Evolutionary conservation across 2,113 vertebrate species (phyloP).

Genomic region (Ptychochromis oligacanthus): DNA sequence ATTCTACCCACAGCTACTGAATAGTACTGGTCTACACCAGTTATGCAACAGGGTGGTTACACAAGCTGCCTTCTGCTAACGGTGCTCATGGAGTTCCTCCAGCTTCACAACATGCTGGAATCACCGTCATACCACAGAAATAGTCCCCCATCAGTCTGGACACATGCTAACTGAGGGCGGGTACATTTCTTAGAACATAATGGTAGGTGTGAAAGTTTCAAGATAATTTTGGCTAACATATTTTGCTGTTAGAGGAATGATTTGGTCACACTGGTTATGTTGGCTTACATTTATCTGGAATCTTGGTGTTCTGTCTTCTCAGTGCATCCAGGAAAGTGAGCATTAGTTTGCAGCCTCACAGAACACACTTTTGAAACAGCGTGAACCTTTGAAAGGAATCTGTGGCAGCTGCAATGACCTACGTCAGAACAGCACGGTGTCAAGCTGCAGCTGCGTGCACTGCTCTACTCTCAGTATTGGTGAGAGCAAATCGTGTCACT

Average conservation of each 20-base stretch:
- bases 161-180: not conserved
- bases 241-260: not conserved
- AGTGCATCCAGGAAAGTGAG: constrained; percentile 27
- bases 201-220: not conserved
- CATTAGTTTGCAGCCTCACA: constrained; percentile 9
- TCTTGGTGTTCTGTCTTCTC: not conserved
- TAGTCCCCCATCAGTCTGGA: not conserved
- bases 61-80: constrained; percentile 16
- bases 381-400: constrained; percentile 53
- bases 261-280: not conserved
- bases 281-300: not conserved
- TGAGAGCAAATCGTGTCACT: not conserved
- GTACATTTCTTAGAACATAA: not conserved
- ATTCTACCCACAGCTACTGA: constrained; percentile 21
- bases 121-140: not conserved
- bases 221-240: not conserved
- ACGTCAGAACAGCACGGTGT: constrained; percentile 63
- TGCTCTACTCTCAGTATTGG: not conserved
- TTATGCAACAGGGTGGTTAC: constrained; percentile 62
- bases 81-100: not conserved
- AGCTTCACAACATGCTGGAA: constrained; percentile 17
- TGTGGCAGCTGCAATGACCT: constrained; percentile 53
- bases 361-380: constrained; percentile 36
- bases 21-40: constrained; percentile 34
- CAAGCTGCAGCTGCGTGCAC: constrained; percentile 48